Evolutionary conservation across 2,888 invertebrate species (phyloP).

Genomic region (Drosophila parthenogenetica): DNA sequence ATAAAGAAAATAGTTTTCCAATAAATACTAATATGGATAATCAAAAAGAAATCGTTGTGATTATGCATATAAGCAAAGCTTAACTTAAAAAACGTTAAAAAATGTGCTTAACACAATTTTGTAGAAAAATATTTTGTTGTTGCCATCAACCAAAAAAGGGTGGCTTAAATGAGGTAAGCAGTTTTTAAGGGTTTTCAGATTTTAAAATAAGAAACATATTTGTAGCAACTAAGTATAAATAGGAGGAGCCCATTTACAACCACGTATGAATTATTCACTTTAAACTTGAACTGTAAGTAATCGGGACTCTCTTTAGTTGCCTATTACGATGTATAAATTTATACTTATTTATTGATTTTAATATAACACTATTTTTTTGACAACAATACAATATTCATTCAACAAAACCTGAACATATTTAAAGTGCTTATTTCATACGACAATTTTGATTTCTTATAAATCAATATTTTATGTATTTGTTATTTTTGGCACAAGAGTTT

Average conservation of each 20-base stretch:
- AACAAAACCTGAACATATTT: no score
- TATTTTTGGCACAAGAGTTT: background rate
- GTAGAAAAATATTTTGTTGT: slow-evolving; percentile 67
- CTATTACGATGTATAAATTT: no score
- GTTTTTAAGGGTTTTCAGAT: background rate
- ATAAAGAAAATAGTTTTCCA: slow-evolving; percentile 13
- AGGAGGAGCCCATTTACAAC: no score
- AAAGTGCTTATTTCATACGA: no score
- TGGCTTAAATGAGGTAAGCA: slow-evolving; percentile 84
- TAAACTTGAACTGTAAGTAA: no score
- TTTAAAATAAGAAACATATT: background rate
- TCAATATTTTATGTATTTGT: no score
- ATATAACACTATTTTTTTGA: no score
- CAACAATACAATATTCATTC: no score
- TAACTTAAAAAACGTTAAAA: slow-evolving; percentile 2
- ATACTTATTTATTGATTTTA: no score
- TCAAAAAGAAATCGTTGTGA: background rate
- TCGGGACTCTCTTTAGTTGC: no score
- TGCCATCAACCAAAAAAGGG: slow-evolving; percentile 68
- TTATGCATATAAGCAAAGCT: background rate
- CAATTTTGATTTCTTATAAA: no score
- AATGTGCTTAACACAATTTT: slow-evolving; percentile 67
- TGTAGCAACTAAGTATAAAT: background rate
- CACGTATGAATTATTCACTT: no score
- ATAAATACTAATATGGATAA: background rate